Evolutionary conservation across 2,888 invertebrate genomes (phyloP).

Genomic region (Fissipunctia ypsillon): DNA sequence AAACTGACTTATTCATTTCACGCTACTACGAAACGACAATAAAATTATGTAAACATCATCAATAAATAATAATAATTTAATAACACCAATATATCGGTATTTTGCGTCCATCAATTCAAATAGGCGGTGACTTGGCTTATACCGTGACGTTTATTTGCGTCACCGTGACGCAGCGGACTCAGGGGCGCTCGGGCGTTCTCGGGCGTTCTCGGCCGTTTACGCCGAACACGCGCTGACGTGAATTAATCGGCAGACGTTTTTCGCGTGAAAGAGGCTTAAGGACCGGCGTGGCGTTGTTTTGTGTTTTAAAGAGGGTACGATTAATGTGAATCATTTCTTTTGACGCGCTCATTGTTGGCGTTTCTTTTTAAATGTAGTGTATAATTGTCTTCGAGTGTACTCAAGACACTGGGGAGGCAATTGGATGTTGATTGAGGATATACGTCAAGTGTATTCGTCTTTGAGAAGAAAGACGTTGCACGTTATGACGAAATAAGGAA

Average conservation of each 20-base stretch:
- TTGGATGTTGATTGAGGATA: slow-evolving; percentile 56
- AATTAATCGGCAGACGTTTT: slow-evolving; percentile 83
- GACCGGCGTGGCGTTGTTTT: slow-evolving; percentile 78
- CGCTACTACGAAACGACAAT: slow-evolving; percentile 1
- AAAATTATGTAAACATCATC: slow-evolving; percentile 49
- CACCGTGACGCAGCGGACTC: slow-evolving; percentile 79
- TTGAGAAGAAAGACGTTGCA: slow-evolving; percentile 49
- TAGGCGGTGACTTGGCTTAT: slow-evolving; percentile 78
- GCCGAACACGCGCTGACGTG: slow-evolving; percentile 71
- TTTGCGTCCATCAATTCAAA: slow-evolving; percentile 79
- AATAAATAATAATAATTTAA: slow-evolving; percentile 71
- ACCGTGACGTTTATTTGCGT: slow-evolving; percentile 73
- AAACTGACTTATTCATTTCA: slow-evolving; percentile 19
- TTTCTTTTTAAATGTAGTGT: slow-evolving; percentile 71
- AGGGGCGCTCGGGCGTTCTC: slow-evolving; percentile 58
- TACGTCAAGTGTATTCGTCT: slow-evolving; percentile 48
- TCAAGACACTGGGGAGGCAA: slow-evolving; percentile 59
- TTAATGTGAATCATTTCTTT: slow-evolving; percentile 80
- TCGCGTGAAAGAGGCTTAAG: slow-evolving; percentile 72
- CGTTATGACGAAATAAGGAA: slow-evolving; percentile 50
- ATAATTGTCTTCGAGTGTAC: slow-evolving; percentile 69
- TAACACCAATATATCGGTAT: slow-evolving; percentile 81
- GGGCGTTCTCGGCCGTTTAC: slow-evolving; percentile 63
- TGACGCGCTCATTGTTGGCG: slow-evolving; percentile 71
- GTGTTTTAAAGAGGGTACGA: slow-evolving; percentile 78